Percentiles rank a stretch among this genome's conserved stretches.
Evolutionary conservation across 2,797 vertebrate genomes (phyloP).

Genomic region (Falco biarmicus): DNA sequence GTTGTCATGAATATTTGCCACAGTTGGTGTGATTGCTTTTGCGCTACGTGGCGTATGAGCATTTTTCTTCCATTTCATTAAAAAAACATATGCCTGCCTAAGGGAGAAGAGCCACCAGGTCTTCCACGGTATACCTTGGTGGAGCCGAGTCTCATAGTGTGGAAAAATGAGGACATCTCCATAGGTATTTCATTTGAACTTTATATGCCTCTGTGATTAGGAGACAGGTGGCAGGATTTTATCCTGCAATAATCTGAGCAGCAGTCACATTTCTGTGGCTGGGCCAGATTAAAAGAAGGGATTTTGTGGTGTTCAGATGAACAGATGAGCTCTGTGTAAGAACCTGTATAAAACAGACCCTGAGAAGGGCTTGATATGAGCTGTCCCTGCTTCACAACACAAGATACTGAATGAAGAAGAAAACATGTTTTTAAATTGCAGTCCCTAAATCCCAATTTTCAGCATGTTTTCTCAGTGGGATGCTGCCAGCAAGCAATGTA

Average conservation of each 20-base stretch:
- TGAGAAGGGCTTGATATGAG: not conserved
- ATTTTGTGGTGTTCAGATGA: not conserved
- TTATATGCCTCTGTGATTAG: not conserved
- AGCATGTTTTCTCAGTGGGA: not conserved
- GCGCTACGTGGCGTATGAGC: too few species aligned
- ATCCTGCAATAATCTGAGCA: not conserved
- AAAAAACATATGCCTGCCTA: accelerated
- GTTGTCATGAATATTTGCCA: not conserved
- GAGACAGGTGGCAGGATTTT: not conserved
- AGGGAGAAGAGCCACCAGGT: not conserved
- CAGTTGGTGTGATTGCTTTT: not conserved
- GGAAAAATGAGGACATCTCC: not conserved
- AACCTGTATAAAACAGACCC: not conserved
- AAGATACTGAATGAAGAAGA: not conserved
- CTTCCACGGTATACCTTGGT: not conserved
- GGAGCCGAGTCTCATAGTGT: not conserved
- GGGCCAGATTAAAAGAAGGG: not conserved
- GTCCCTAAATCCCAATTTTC: not conserved
- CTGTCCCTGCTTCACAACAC: not conserved
- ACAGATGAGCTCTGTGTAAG: not conserved
- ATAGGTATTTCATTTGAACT: not conserved
- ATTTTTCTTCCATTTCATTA: not conserved
- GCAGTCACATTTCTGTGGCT: not conserved
- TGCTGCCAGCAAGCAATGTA: not conserved
- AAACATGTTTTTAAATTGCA: not conserved